These are phyloP conservation scores for Shargacucullia verbasci DNA, from an alignment of 2,888 invertebrate species.

Conservation along the genomic window DNA sequence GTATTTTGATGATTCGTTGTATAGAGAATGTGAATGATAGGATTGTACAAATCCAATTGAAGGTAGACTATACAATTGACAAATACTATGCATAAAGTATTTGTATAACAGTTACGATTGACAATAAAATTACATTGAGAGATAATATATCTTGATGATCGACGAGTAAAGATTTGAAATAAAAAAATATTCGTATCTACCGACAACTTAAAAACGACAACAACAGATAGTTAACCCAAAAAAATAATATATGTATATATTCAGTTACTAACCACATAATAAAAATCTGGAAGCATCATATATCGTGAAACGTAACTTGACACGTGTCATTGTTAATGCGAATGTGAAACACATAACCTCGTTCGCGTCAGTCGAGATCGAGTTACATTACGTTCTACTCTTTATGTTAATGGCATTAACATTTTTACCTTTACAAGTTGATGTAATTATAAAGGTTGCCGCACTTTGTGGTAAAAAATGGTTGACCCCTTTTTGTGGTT, in stretches of 20 bases:
- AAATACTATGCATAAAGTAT: no score
- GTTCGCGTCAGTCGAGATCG: constrained; percentile 25
- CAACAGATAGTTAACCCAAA: constrained; percentile 1
- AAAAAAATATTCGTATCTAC: no score
- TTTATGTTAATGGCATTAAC: constrained; percentile 43
- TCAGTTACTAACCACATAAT: constrained; percentile 27
- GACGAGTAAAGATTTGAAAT: no score
- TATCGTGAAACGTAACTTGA: constrained; percentile 30
- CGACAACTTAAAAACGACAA: no score
- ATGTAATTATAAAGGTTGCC: constrained; percentile 18
- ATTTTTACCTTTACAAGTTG: constrained; percentile 36
- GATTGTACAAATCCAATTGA: neutral
- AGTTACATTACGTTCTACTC: constrained; percentile 37
- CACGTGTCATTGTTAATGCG: constrained; percentile 47
- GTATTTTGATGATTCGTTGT: constrained; percentile 2
- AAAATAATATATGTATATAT: constrained; percentile 16
- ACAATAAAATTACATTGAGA: no score
- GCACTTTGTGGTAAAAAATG: constrained; percentile 1
- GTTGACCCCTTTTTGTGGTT: constrained; percentile 18
- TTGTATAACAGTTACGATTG: no score
- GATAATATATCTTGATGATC: no score
- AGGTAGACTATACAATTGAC: no score
- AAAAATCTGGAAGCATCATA: constrained; percentile 25
- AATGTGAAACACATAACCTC: constrained; percentile 46
- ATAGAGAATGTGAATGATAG: neutral